Percentiles rank a stretch among this genome's conserved stretches.
Evolutionary conservation across 2,888 invertebrate genomes (phyloP).

Genomic region (Diachrysia chrysitis): DNA sequence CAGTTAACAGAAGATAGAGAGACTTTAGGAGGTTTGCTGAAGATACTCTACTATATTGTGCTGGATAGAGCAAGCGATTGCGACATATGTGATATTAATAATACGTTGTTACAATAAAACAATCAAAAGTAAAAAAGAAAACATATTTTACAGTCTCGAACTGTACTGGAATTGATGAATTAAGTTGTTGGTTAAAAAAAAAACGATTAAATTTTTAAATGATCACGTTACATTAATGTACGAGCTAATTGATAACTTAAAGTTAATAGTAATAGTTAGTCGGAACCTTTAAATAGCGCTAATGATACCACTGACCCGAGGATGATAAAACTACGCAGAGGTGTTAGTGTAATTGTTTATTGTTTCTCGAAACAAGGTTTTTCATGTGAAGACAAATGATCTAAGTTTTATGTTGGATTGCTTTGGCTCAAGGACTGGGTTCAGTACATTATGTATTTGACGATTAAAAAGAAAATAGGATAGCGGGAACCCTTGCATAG

Average conservation of each 20-base stretch:
- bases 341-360: slow-evolving; percentile 54
- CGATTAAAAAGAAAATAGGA: background rate
- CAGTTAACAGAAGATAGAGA: no score
- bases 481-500: no score
- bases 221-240: background rate
- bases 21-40: no score
- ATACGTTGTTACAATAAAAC: no score
- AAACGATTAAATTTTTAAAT: no score
- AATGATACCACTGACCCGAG: slow-evolving; percentile 73
- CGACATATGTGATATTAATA: no score
- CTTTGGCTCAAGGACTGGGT: slow-evolving; percentile 19
- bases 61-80: no score
- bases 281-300: slow-evolving; percentile 42
- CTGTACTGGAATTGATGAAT: no score
- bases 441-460: background rate
- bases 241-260: background rate
- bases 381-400: slow-evolving; percentile 48
- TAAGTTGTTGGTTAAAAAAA: no score
- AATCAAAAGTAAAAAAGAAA: no score
- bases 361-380: slow-evolving; percentile 62
- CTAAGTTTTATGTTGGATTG: slow-evolving; percentile 22
- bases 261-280: slow-evolving; percentile 12
- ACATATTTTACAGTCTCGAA: no score
- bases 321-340: slow-evolving; percentile 36
- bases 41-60: no score